Evolutionary conservation across 2,888 invertebrate species (phyloP), one percentile per base, ranked within the genome.

Genomic region (Xylota segnis): DNA sequence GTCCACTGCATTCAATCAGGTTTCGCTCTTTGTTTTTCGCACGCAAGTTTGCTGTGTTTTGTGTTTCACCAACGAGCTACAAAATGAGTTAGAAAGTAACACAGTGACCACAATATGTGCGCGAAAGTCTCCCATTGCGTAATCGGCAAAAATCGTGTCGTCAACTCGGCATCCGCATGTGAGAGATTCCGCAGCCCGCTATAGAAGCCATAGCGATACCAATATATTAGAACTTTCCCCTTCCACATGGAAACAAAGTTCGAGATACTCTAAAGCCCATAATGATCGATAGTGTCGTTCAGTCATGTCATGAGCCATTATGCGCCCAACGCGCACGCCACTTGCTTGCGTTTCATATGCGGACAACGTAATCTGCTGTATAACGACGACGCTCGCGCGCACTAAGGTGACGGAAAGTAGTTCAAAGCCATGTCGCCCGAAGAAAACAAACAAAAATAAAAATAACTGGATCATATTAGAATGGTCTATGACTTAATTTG

Each of bases 341-440:
- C n/a, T 4, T 18, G 47, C 9, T 43, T 40, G 27, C 18, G 27
- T 23, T 83, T 83, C 10, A 16, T 74, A 78, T 83, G 65, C 83
- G 37, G 47, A 56, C 14, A 72, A 56, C 78, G 68, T 78, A 78
- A 76, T 47, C 4, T 61, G 72, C n/a, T 18, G 9, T 18, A 43
- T 23, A 23, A 23, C 56, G 43, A 74, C 40, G 43, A n/a, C 45
- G 54, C 47, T 14, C 45, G 40, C 47, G 32, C 63, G 18, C 37
- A 29, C 43, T 68, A 43, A 72, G 66, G 58, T 71, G 61, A 68
- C 72, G 45, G 77, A 87, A 87, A 83, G 82, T 87, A 87, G 83
- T 83, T 87, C 87, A 87, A 87, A 87, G 87, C 74, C 87, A 77
- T 82, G 65, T 65, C 27, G 40, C 29, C 50, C 47, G 40, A 77